Evolutionary conservation across 2,113 vertebrate genomes (phyloP).

Genomic region (Oncorhynchus nerka): DNA sequence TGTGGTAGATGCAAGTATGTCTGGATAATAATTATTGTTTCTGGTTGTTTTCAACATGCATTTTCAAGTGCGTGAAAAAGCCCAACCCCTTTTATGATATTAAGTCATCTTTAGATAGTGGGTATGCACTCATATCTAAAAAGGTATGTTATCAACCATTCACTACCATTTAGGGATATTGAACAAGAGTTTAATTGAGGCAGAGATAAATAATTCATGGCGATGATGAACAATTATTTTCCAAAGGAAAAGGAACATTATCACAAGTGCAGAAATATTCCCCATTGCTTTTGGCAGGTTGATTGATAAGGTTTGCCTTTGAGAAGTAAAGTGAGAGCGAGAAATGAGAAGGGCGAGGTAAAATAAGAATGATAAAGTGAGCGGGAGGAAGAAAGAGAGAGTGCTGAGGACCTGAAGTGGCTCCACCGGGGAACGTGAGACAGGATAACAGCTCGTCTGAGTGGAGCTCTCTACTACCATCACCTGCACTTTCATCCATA

Average conservation of each 20-base stretch:
- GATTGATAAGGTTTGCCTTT: not conserved
- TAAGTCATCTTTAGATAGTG: not conserved
- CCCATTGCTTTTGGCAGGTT: not conserved
- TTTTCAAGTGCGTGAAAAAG: constrained; percentile 31
- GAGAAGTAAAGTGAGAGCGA: too few species aligned
- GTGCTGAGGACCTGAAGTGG: not conserved
- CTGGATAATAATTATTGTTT: not conserved
- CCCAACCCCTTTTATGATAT: not conserved
- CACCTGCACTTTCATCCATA: too few species aligned
- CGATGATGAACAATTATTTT: not conserved
- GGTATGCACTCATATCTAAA: not conserved
- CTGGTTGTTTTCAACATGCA: not conserved
- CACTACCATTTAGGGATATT: not conserved
- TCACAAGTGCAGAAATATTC: not conserved
- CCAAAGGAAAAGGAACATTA: not conserved
- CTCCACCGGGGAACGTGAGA: not conserved
- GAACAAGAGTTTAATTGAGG: too few species aligned
- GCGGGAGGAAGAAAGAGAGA: too few species aligned
- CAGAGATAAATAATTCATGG: not conserved
- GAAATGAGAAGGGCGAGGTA: too few species aligned
- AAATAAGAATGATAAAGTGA: too few species aligned
- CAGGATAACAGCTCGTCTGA: not conserved
- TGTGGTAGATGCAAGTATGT: not conserved
- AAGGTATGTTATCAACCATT: not conserved
- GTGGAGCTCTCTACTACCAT: not conserved